A percentile compares a stretch with the other conserved stretches of the same genome.
These are phyloP conservation scores for Sebastes hopkinsi DNA, from an alignment of 2,797 vertebrate species.

Conservation along the genomic window DNA sequence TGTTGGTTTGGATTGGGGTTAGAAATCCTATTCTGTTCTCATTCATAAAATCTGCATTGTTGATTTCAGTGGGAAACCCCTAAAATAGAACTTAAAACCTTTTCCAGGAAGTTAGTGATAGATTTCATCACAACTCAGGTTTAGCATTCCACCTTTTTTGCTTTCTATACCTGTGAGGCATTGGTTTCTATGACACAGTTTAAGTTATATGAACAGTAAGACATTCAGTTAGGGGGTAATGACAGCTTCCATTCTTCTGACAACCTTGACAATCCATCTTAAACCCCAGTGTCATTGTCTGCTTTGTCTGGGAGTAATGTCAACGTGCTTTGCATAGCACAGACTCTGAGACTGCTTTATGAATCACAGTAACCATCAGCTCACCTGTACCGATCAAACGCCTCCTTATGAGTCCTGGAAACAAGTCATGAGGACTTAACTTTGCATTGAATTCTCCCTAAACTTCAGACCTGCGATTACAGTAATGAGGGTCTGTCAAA, in stretches of 20 bases:
- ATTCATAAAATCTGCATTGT: slow-evolving; percentile 14
- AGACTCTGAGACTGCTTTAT: background rate
- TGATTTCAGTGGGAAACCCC: slow-evolving; percentile 53
- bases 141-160: background rate
- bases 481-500: background rate
- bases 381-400: background rate
- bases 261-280: background rate
- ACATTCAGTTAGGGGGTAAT: slow-evolving; percentile 12
- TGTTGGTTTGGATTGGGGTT: slow-evolving; percentile 1
- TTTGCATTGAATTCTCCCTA: background rate
- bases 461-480: background rate
- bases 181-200: slow-evolving; percentile 29
- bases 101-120: slow-evolving; percentile 35
- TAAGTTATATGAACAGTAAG: slow-evolving; percentile 1
- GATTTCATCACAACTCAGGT: slow-evolving; percentile 17
- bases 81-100: slow-evolving; percentile 25
- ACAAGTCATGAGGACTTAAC: background rate
- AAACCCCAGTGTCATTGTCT: slow-evolving; percentile 1
- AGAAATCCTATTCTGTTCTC: slow-evolving; percentile 39
- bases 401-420: background rate
- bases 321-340: background rate
- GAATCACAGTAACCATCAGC: background rate
- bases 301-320: background rate
- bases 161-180: slow-evolving; percentile 31
- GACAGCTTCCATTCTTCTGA: slow-evolving; percentile 28